phyloP scores from a whole-genome alignment of 2,797 vertebrate species.

The Cyclopterus lumpus region DNA sequence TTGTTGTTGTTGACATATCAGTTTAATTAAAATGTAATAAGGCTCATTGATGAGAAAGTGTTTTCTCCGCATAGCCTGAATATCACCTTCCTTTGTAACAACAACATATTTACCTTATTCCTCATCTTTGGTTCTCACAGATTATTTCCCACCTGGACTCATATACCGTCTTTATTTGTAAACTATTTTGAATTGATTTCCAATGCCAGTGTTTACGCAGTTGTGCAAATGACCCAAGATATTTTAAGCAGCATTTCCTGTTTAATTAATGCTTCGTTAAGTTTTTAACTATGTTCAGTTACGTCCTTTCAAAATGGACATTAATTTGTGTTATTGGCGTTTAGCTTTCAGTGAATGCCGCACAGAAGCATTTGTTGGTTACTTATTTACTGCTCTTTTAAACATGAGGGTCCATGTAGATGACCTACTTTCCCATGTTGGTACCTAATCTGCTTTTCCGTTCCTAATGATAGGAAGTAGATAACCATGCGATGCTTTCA shows the following conservation, averaged over 20 bases:
- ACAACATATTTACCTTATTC: background rate
- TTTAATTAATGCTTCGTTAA: background rate
- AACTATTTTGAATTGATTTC: background rate
- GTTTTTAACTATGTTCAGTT: background rate
- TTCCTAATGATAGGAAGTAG: background rate
- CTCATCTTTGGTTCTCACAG: background rate
- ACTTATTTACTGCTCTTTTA: background rate
- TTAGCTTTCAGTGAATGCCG: background rate
- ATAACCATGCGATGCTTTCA: background rate
- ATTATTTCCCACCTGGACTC: background rate
- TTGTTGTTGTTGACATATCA: background rate
- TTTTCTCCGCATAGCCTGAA: background rate
- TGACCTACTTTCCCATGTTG: background rate
- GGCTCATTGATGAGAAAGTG: background rate
- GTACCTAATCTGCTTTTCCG: background rate
- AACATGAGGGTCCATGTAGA: background rate
- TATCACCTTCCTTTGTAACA: background rate
- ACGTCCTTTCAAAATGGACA: conserved; percentile 15
- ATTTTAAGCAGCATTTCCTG: background rate
- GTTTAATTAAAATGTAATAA: background rate
- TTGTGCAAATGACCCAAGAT: background rate
- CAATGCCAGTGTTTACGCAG: background rate
- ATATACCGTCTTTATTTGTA: background rate
- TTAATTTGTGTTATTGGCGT: conserved; percentile 8
- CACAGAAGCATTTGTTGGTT: background rate